Percentiles rank a stretch among this genome's conserved stretches.
Evolutionary conservation across 2,113 vertebrate species (phyloP).

Genomic region (Tor tambroides): DNA sequence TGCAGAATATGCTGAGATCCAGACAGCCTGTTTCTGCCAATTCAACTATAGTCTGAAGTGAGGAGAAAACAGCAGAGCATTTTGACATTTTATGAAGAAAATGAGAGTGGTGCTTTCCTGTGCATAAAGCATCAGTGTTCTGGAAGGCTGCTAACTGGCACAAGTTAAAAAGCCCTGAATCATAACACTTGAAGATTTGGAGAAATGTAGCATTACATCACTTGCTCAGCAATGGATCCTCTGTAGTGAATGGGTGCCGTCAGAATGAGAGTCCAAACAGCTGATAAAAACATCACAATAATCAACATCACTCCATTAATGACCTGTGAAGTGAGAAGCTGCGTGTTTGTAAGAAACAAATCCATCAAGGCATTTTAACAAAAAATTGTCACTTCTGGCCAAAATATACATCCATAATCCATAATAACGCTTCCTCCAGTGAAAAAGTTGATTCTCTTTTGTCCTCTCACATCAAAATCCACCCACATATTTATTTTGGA

Average conservation of each 20-base stretch:
- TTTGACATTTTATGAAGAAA: background rate
- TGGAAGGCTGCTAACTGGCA: background rate
- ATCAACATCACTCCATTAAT: background rate
- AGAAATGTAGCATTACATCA: background rate
- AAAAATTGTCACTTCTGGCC: no score
- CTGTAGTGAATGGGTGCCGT: background rate
- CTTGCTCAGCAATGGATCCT: background rate
- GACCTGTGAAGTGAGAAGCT: background rate
- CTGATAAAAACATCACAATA: background rate
- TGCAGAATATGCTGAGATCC: constrained; percentile 99
- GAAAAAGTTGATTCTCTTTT: no score
- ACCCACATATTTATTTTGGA: no score
- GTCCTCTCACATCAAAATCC: no score
- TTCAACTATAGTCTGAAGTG: constrained; percentile 92
- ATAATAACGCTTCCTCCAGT: no score
- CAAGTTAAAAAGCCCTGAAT: background rate
- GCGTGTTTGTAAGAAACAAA: background rate
- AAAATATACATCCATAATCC: no score
- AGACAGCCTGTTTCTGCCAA: constrained; percentile 96
- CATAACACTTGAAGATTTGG: no score
- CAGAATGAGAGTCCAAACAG: background rate
- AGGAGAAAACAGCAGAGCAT: background rate
- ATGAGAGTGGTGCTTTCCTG: background rate
- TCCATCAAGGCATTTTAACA: background rate
- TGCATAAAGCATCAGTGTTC: background rate